Evolutionary conservation across 2,888 invertebrate genomes (phyloP).

Genomic region (Syrista parreyssii): DNA sequence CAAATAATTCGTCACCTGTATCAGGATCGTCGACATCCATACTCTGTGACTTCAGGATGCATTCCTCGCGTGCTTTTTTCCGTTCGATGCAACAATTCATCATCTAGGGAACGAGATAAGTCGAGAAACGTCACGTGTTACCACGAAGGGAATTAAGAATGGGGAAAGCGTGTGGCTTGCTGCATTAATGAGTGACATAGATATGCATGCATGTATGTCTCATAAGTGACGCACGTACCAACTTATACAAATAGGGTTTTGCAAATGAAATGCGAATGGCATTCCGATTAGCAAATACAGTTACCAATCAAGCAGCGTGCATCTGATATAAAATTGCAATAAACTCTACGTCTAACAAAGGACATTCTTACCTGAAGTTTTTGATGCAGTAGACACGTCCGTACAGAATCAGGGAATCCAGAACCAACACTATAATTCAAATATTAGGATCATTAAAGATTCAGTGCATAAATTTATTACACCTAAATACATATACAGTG

Average conservation of each 20-base stretch:
- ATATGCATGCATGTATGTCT: not conserved
- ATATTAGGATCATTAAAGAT: not conserved
- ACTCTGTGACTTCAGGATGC: slow-evolving; percentile 50
- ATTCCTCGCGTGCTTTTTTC: slow-evolving; percentile 69
- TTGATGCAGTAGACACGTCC: slow-evolving; percentile 92
- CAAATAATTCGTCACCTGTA: slow-evolving; percentile 43
- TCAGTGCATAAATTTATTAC: not conserved
- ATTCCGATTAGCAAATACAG: not conserved
- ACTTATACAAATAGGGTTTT: not conserved
- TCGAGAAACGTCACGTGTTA: not conserved
- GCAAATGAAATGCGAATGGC: slow-evolving; percentile 7
- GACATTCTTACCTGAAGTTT: slow-evolving; percentile 80
- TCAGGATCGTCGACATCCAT: slow-evolving; percentile 51
- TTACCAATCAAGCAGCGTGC: not conserved
- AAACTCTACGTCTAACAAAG: not conserved
- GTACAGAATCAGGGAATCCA: slow-evolving; percentile 84
- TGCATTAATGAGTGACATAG: not conserved
- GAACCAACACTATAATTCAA: slow-evolving; percentile 75
- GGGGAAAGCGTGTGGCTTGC: not conserved
- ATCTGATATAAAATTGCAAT: not conserved
- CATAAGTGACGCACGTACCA: not conserved
- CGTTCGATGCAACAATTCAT: slow-evolving; percentile 82
- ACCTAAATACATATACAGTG: too few species aligned
- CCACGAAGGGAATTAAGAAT: not conserved
- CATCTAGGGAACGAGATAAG: slow-evolving; percentile 64